Base-by-base conservation (phyloP, 30 jellyfish, hydroid and myxozoan genomes). In the Rhopilema esculentum region DNA sequence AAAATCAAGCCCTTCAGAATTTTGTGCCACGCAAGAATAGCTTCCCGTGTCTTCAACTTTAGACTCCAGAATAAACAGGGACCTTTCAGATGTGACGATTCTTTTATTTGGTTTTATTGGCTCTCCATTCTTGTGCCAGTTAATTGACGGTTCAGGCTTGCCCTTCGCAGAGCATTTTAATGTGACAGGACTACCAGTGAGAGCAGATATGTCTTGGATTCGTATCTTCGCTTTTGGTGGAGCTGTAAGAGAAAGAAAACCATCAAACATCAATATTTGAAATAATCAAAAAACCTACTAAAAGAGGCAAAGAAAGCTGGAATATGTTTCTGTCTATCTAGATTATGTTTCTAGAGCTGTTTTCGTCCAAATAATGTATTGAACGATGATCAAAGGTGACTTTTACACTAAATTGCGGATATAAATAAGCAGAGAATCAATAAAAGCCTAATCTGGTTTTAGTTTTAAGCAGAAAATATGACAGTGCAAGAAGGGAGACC, bases 31-130 rank as follows among this genome's bases (percentile, higher is more conserved):
- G 79, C 97, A 91, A 0, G 93, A 77, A 52, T 92, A 92, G 53
- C 95, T 84, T 52, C 98, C 98, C 2, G 98, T 77, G 67, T 92
- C 98, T 52, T 87, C 88, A 16, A 87, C 50, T 28, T 75, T 72
- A 1, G 98, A 84, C 51, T 80, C 87, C 82, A 74, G 30, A 49
- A 92, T 85, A 62, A 85, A 32, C 68, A 92, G 77, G 1, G 91
- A 33, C 49, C 86, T 63, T 27, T 92, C 91, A 12, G 92, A 68
- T 72, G 80, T 49, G 1, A 75, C 61, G 62, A 92, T 64, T 23
- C 96, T 87, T 28, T 79, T 63, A 53, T 77, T 67, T 4, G 22
- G 30, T 8, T 73, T 26, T 27, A 79, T 83, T 8, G 88, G 72
- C 33, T 61, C 66, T 21, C 93, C 96, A 65, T 85, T 86, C 50